Evolutionary conservation across 2,113 vertebrate genomes (phyloP).

Genomic region (Plotosus lineatus): DNA sequence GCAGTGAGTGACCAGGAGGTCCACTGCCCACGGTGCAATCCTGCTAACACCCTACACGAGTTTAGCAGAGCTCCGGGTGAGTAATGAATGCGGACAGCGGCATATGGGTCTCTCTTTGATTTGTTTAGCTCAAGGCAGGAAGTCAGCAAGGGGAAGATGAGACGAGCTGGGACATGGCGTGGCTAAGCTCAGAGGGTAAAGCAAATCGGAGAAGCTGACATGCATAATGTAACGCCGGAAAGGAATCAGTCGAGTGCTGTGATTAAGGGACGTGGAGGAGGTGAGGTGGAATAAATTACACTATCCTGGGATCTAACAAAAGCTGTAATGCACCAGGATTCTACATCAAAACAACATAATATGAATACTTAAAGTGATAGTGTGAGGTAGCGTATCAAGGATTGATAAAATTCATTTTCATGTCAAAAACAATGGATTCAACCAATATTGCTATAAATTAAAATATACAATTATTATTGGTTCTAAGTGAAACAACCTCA

Average conservation of each 20-base stretch:
- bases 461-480: too few species aligned
- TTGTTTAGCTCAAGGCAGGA: conserved; percentile 51
- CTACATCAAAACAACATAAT: neutral
- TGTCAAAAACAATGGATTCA: too few species aligned
- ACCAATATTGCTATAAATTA: too few species aligned
- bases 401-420: too few species aligned
- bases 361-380: neutral
- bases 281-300: conserved; percentile 3
- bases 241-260: neutral
- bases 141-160: conserved; percentile 52
- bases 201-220: neutral
- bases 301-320: neutral
- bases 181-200: neutral
- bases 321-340: neutral
- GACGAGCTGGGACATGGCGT: neutral
- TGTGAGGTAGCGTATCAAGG: too few species aligned
- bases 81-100: conserved; percentile 64
- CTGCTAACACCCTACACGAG: neutral
- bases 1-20: neutral
- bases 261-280: neutral
- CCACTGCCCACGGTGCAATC: neutral
- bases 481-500: too few species aligned
- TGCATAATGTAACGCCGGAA: neutral
- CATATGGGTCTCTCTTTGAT: conserved; percentile 57
- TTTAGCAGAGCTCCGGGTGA: conserved; percentile 25